Evolutionary conservation across 2,888 invertebrate species (phyloP), one percentile per base, ranked within the genome.

Genomic region (Cephus sareptanus): DNA sequence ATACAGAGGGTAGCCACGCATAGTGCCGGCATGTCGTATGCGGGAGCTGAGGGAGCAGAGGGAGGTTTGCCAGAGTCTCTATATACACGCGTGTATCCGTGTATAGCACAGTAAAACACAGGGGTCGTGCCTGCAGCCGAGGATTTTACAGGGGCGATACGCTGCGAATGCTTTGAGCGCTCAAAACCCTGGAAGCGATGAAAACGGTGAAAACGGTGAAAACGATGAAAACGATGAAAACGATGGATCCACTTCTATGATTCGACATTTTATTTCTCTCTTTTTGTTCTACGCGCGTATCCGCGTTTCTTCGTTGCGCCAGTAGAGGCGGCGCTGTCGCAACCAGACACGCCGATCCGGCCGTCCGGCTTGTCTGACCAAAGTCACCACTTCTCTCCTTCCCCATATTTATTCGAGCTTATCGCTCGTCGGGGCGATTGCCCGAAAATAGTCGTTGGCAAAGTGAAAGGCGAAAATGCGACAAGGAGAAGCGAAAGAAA

Each of bases 51-150:
- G 33, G 70, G 11, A 15, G 74, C 34, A 4, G 74, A 11, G 34
- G 71, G 12, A 15, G 71, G 12, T 33, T 56, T 31, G 30, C 31
- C 31, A 12, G 71, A 4, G 71, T 1, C 71, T 71, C 30, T 9
- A 11, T 30, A 13, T 15, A 35, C 35, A 35, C 12, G 35, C 0
- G 35, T 35, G 35, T 35, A 70, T 15, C 30, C 70, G 11, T 30
- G 34, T 15, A 31, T 4, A 71, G 34, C 31, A 33, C 12, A 56
- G 71, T 77, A 79, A 81, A 76, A 76, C 75, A 78, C 79, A 79
- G 81, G 83, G 77, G 80, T 79, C 76, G 80, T 73, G 71, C 76
- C 80, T 79, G 76, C 74, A 80, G 56, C 73, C 73, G 77, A 74
- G 74, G 79, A 73, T 34, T 74, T 74, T n/a, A 35, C 12, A 56